These are phyloP conservation scores for Mallotus villosus DNA, from an alignment of 2,797 vertebrate species.

Conservation along the genomic window DNA sequence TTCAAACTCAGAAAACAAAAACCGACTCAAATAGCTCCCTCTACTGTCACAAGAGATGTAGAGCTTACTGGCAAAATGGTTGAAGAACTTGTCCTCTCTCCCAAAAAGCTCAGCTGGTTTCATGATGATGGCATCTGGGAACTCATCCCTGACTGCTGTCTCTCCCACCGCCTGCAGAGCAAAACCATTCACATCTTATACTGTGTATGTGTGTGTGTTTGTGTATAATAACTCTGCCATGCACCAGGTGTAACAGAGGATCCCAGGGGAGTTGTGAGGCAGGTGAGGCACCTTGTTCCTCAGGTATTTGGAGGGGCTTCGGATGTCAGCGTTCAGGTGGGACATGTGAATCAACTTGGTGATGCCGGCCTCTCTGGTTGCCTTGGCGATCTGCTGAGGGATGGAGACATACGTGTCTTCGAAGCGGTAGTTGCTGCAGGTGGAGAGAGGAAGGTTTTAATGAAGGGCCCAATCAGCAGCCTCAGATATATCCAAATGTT, in stretches of 20 bases:
- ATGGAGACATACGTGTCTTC: constrained; percentile 88
- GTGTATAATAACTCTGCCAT: no score
- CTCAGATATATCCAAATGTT: no score
- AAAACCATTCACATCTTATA: constrained; percentile 8
- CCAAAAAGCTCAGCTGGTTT: constrained; percentile 93
- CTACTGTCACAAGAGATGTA: neutral
- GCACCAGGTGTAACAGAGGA: no score
- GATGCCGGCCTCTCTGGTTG: constrained; percentile 84
- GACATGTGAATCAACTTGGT: constrained; percentile 89
- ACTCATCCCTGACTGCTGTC: constrained; percentile 82
- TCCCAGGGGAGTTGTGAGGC: neutral
- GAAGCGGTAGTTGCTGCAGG: constrained; percentile 84
- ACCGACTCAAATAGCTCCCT: neutral
- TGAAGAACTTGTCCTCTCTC: constrained; percentile 93
- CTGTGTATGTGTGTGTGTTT: neutral
- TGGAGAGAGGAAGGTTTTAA: constrained; percentile 18
- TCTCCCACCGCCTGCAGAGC: constrained; percentile 88
- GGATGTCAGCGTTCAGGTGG: constrained; percentile 91
- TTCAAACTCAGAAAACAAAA: no score
- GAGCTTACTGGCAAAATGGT: constrained; percentile 87
- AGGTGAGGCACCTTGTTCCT: constrained; percentile 85
- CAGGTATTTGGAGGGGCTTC: constrained; percentile 89
- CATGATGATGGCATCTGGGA: constrained; percentile 90
- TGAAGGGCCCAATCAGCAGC: no score
- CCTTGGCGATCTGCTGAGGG: constrained; percentile 83